phyloP scores from a whole-genome alignment of 37 sponge, comb jelly and placozoan species.

The Petrosia ficiformis region DNA sequence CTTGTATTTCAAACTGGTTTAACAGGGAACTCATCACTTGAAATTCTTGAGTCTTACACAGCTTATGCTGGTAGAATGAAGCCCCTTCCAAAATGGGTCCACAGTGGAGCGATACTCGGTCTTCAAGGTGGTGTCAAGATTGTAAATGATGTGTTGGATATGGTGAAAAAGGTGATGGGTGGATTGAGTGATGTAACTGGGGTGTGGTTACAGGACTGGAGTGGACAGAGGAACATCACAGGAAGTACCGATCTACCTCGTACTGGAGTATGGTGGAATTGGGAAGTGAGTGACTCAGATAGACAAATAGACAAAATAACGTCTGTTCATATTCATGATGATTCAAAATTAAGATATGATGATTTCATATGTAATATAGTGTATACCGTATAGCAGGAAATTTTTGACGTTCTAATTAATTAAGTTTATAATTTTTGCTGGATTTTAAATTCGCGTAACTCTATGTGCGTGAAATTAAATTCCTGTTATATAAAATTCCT shows the following conservation, averaged over 20 bases:
- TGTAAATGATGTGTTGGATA: constrained; percentile 40
- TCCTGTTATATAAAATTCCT: too few species aligned
- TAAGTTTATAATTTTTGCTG: too few species aligned
- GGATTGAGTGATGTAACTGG: constrained; percentile 59
- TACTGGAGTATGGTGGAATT: constrained; percentile 87
- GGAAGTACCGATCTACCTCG: constrained; percentile 43
- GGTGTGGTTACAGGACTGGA: constrained; percentile 89
- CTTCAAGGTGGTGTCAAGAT: constrained; percentile 68
- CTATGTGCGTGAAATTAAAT: too few species aligned
- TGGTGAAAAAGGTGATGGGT: constrained; percentile 17
- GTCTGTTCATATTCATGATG: too few species aligned
- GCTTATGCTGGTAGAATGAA: constrained; percentile 59
- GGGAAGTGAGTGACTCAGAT: constrained; percentile 61
- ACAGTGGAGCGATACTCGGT: constrained; percentile 70
- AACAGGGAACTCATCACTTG: constrained; percentile 37
- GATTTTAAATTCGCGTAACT: too few species aligned
- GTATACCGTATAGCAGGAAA: too few species aligned
- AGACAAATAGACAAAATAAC: too few species aligned
- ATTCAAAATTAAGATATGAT: too few species aligned
- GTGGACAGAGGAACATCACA: constrained; percentile 71
- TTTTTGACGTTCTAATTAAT: too few species aligned
- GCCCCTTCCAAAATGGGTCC: constrained; percentile 66
- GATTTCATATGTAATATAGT: too few species aligned
- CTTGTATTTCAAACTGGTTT: not conserved
- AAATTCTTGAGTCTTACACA: constrained; percentile 59